phyloP scores from a whole-genome alignment of 2,888 invertebrate species.

The Pocota personata region DNA sequence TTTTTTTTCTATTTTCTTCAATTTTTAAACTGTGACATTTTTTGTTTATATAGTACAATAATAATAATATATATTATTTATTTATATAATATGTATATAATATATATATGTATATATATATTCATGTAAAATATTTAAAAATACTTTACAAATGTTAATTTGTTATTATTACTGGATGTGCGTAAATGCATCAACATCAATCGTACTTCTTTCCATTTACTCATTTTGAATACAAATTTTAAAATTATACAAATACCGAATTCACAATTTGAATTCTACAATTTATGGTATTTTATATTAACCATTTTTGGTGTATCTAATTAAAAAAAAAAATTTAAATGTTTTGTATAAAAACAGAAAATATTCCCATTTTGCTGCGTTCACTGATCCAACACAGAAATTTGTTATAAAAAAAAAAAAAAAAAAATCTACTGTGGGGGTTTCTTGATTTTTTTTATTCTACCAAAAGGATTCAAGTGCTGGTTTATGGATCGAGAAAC shows the following conservation, averaged over 20 bases:
- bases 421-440: background rate
- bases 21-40: constrained; percentile 71
- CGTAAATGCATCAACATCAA: constrained; percentile 73
- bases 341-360: constrained; percentile 16
- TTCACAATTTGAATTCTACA: constrained; percentile 7
- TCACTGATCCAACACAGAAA: background rate
- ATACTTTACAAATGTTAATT: constrained; percentile 72
- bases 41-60: constrained; percentile 74
- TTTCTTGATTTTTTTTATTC: constrained; percentile 16
- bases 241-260: background rate
- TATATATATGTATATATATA: constrained; percentile 74
- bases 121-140: constrained; percentile 77
- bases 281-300: background rate
- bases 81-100: constrained; percentile 77
- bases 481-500: constrained; percentile 52
- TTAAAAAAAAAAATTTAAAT: background rate
- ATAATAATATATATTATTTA: constrained; percentile 73
- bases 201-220: constrained; percentile 24
- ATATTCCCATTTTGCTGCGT: background rate
- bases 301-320: background rate
- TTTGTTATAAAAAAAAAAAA: background rate
- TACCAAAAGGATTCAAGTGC: constrained; percentile 53
- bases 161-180: constrained; percentile 65
- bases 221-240: constrained; percentile 6
- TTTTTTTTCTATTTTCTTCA: constrained; percentile 38